Conservation (phyloP, 2,888 invertebrate genomes). For the Leptopilina syphax region DNA sequence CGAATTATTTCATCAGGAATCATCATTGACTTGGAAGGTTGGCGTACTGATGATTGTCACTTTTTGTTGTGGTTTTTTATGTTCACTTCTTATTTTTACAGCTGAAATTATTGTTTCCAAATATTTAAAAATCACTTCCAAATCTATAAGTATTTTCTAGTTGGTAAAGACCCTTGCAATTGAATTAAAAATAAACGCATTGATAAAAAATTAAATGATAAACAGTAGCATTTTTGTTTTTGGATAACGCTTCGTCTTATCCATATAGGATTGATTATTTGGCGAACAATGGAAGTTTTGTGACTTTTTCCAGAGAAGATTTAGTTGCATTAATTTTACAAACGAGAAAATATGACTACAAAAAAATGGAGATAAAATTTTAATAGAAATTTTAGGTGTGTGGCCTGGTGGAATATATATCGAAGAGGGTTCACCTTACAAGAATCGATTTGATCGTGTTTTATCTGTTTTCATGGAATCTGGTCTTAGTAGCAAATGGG, state of each 20-base stretch:
- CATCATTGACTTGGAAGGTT: no score
- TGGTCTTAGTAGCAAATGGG: not conserved
- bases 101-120: no score
- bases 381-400: not conserved
- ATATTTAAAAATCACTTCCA: no score
- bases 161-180: no score
- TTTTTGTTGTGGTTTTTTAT: no score
- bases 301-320: not conserved
- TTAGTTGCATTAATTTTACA: not conserved
- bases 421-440: not conserved
- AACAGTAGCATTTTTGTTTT: not conserved
- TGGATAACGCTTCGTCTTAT: no score
- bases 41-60: no score
- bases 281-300: not conserved
- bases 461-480: not conserved
- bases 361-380: not conserved
- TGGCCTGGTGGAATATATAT: not conserved
- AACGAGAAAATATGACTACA: not conserved
- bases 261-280: not conserved
- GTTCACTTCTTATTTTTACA: no score
- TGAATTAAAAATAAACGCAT: not conserved
- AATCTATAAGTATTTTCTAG: no score
- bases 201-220: no score
- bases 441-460: not conserved
- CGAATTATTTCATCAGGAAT: not conserved